Conservation (phyloP, 2,797 vertebrate genomes). For the Chromobotia macracanthus region DNA sequence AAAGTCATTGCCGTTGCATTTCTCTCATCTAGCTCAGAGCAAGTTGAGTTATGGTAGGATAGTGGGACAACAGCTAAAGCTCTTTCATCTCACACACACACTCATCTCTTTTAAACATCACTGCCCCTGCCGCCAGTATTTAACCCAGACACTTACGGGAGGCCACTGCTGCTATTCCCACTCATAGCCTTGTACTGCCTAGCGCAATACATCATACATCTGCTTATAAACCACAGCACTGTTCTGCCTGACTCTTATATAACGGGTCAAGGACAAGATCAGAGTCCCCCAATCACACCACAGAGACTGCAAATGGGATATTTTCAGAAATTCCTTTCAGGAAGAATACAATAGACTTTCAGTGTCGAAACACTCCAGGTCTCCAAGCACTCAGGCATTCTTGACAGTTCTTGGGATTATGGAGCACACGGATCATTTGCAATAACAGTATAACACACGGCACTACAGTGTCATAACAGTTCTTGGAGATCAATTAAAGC, state of each 20-base stretch:
- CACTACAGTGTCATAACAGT: no score
- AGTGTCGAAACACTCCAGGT: background rate
- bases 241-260: constrained; percentile 15
- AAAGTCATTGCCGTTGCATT: constrained; percentile 2
- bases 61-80: constrained; percentile 29
- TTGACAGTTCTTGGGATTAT: background rate
- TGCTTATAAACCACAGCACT: constrained; percentile 19
- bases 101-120: constrained; percentile 30
- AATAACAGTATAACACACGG: background rate
- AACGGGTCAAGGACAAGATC: constrained; percentile 15
- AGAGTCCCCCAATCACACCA: constrained; percentile 11
- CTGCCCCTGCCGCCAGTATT: constrained; percentile 33
- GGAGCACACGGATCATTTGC: background rate
- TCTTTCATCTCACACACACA: background rate
- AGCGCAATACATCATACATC: constrained; percentile 33
- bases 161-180: constrained; percentile 8
- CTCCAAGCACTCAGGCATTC: background rate
- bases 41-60: constrained; percentile 41
- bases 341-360: background rate
- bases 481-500: no score
- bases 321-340: constrained; percentile 13
- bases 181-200: constrained; percentile 20
- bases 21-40: background rate
- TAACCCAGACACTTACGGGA: constrained; percentile 37
- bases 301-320: background rate